Percentiles rank a stretch among this genome's conserved stretches.
phyloP scores from a whole-genome alignment of 2,888 invertebrate species.

The Hoplodrina ambigua region DNA sequence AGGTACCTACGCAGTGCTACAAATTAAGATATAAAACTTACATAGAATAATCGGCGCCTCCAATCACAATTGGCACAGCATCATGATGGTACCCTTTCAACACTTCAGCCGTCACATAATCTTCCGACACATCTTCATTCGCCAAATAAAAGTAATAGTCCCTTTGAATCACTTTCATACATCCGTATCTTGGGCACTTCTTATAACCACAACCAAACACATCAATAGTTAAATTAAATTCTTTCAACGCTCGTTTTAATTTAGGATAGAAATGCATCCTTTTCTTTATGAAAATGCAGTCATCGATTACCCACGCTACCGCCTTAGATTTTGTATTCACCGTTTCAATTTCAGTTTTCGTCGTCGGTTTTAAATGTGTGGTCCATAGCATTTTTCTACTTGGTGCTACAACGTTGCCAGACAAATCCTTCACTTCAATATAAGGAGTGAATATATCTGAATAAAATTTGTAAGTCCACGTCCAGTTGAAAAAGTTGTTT shows the following conservation, averaged over 20 bases:
- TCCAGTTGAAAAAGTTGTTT: slow-evolving; percentile 85
- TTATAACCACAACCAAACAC: slow-evolving; percentile 81
- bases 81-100: slow-evolving; percentile 88
- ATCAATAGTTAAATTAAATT: slow-evolving; percentile 79
- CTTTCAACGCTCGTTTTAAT: slow-evolving; percentile 81
- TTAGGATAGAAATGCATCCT: slow-evolving; percentile 67
- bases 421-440: slow-evolving; percentile 76
- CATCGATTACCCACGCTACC: slow-evolving; percentile 67
- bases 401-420: slow-evolving; percentile 75
- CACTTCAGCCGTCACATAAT: slow-evolving; percentile 81
- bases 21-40: slow-evolving; percentile 59
- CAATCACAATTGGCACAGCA: slow-evolving; percentile 92
- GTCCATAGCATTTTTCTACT: slow-evolving; percentile 69
- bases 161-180: slow-evolving; percentile 68
- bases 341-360: slow-evolving; percentile 11
- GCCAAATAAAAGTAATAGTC: slow-evolving; percentile 83
- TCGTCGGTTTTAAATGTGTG: slow-evolving; percentile 20
- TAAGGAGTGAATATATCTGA: slow-evolving; percentile 83
- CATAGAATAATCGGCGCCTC: slow-evolving; percentile 91
- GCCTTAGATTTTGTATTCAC: slow-evolving; percentile 66
- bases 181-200: slow-evolving; percentile 71
- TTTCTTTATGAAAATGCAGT: slow-evolving; percentile 66
- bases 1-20: no score
- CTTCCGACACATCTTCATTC: slow-evolving; percentile 74
- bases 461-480: slow-evolving; percentile 84